Base-by-base conservation (phyloP, 2,113 vertebrate genomes). In the Proteles cristata region DNA sequence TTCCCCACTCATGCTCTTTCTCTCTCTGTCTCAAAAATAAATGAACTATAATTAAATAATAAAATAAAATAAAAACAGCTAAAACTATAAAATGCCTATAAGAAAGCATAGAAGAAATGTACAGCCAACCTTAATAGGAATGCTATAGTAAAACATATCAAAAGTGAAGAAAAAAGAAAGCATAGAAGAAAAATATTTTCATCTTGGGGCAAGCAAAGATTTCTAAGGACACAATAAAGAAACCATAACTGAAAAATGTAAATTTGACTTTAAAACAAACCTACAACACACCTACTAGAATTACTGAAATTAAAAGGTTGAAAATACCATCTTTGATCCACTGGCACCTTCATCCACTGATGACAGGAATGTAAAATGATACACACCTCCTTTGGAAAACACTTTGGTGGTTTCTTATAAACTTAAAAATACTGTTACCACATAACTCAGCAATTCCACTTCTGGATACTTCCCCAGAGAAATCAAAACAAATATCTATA, bases 141-240 rank as follows among this genome's bases (percentile, higher is more conserved):
- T 35, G n/a, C 68, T 71, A 39, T 39, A 1, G 10, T 73, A 73
- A 23, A 39, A 73, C 69, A 39, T 39, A 39, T 39, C 69, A 73
- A 39, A 73, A 73, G 69, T 39, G 39, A n/a, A 23, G 25, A 73
- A 73, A 11, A 71, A 39, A 33, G 16, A 21, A 39, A 63, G 25
- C 43, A 43, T 1, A 83, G 55, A 10, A 61, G 43, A 86, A 80
- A 90, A 25, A 33, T 21, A 87, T 61, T 71, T 19, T 19, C 19
- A 95, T 66, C 35, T 55, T 76, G n/a, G 15, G 21, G 21, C 74
- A 79, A 31, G 35, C n/a, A 87, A 77, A 87, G 21, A 88, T 95
- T 91, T 95, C 74, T 88, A 80, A 87, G 26, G 33, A 95, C 19
- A 68, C 28, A 85, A 79, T 85, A 95, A 91, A 83, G 9, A 94